These are phyloP conservation scores for Diplosoma virens DNA, from an alignment of 23 tunicate species.

Conservation along the genomic window DNA sequence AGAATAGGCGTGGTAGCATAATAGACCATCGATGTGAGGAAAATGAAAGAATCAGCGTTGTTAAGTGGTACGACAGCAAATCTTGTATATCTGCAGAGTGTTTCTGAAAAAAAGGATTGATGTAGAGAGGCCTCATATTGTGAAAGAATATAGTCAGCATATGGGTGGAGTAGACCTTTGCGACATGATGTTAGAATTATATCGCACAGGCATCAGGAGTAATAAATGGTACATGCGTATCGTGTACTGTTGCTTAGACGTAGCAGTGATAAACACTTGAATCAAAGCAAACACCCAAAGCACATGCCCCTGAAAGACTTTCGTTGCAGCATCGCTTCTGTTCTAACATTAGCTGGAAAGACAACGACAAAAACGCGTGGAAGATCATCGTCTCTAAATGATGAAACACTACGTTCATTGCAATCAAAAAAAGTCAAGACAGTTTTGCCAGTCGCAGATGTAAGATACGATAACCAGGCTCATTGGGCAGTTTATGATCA, in stretches of 20 bases:
- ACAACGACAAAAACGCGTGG: neutral
- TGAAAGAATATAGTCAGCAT: constrained; percentile 13
- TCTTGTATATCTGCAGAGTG: too few relatives aligned
- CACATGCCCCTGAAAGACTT: neutral
- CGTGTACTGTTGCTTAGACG: constrained; percentile 25
- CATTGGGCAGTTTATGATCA: too few relatives aligned
- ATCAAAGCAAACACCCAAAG: neutral
- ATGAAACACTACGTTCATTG: too few relatives aligned
- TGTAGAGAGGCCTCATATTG: constrained; percentile 16
- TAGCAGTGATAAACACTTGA: constrained; percentile 4
- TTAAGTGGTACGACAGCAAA: too few relatives aligned
- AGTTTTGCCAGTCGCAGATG: too few relatives aligned
- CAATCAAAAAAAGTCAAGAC: too few relatives aligned
- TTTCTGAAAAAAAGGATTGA: constrained; percentile 4
- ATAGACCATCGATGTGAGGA: too few relatives aligned
- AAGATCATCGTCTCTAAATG: too few relatives aligned
- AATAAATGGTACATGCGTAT: constrained; percentile 26
- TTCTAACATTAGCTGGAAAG: constrained; percentile 11
- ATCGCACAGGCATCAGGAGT: constrained; percentile 26
- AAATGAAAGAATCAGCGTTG: too few relatives aligned
- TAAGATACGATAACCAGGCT: too few relatives aligned
- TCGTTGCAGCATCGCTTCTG: constrained; percentile 10
- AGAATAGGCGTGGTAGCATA: too few relatives aligned
- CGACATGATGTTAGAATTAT: constrained; percentile 22
- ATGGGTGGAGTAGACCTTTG: constrained; percentile 34